Conservation (phyloP, 2,797 vertebrate species). For the Syngnathus rostellatus region DNA sequence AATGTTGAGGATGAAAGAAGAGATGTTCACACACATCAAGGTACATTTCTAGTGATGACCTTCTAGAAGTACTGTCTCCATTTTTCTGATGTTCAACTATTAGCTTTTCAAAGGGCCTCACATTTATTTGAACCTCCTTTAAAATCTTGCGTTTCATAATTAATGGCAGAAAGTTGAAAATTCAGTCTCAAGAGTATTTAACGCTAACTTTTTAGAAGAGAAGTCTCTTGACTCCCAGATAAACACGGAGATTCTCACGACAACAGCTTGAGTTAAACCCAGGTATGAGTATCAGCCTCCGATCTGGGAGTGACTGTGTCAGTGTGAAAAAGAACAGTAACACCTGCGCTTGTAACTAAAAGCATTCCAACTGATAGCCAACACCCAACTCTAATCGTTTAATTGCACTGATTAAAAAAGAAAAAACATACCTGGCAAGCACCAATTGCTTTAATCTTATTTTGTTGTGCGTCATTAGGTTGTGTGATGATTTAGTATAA, state of each 20-base stretch:
- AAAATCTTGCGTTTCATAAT: not conserved
- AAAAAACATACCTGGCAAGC: not conserved
- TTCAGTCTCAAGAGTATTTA: not conserved
- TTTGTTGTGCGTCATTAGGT: not conserved
- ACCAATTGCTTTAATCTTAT: not conserved
- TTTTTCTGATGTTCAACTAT: not conserved
- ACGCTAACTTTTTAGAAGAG: not conserved
- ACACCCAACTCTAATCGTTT: not conserved
- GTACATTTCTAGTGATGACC: slow-evolving; percentile 30
- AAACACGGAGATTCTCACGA: not conserved
- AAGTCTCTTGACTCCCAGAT: not conserved
- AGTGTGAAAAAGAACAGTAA: not conserved
- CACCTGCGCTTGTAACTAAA: not conserved
- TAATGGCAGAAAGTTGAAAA: not conserved
- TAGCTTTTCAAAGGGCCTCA: not conserved
- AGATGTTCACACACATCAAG: slow-evolving; percentile 42
- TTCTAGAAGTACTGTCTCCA: not conserved
- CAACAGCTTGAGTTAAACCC: not conserved
- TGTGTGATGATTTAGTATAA: not conserved
- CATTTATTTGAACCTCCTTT: not conserved
- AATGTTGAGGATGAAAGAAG: slow-evolving; percentile 38
- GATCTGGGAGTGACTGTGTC: not conserved
- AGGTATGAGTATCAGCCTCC: not conserved
- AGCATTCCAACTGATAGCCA: not conserved
- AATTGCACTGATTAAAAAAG: not conserved